Evolutionary conservation across 2,888 invertebrate species (phyloP).

Genomic region (Limnephilus auricula): DNA sequence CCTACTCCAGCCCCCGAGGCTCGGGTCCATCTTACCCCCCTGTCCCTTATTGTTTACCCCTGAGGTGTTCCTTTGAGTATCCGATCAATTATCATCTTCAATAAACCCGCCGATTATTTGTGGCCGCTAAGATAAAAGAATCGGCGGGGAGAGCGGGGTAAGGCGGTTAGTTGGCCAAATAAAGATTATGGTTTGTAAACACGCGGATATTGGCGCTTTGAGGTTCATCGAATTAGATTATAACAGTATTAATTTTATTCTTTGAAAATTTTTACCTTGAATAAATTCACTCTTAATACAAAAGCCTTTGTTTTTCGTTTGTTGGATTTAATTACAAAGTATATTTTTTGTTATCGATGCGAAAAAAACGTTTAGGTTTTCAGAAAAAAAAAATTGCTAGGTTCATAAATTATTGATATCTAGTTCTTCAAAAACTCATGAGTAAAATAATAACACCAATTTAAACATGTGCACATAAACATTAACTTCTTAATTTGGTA

Average conservation of each 20-base stretch:
- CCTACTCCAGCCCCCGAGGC: background rate
- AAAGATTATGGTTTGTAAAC: conserved; percentile 33
- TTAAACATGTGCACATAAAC: too few relatives aligned
- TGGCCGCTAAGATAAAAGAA: conserved; percentile 53
- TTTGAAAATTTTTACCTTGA: conserved; percentile 20
- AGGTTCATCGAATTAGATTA: conserved; percentile 35
- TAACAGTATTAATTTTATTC: conserved; percentile 4
- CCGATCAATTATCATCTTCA: conserved; percentile 66
- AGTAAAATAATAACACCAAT: too few relatives aligned
- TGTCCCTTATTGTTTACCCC: conserved; percentile 62
- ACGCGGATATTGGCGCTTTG: conserved; percentile 44
- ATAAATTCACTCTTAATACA: background rate
- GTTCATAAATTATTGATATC: too few relatives aligned
- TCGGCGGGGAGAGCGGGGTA: background rate
- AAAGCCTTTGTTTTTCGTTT: background rate
- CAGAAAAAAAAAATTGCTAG: too few relatives aligned
- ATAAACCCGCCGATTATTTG: conserved; percentile 63
- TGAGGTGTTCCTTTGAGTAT: conserved; percentile 64
- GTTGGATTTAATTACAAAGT: background rate
- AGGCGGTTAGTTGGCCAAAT: conserved; percentile 20
- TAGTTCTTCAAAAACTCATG: too few relatives aligned
- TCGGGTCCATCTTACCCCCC: conserved; percentile 26
- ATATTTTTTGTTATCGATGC: too few relatives aligned
- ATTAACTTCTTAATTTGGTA: too few relatives aligned
- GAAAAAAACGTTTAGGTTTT: too few relatives aligned